These are phyloP conservation scores for Aphidius ervi DNA, from an alignment of 1,140 invertebrate genomes.

Conservation along the genomic window DNA sequence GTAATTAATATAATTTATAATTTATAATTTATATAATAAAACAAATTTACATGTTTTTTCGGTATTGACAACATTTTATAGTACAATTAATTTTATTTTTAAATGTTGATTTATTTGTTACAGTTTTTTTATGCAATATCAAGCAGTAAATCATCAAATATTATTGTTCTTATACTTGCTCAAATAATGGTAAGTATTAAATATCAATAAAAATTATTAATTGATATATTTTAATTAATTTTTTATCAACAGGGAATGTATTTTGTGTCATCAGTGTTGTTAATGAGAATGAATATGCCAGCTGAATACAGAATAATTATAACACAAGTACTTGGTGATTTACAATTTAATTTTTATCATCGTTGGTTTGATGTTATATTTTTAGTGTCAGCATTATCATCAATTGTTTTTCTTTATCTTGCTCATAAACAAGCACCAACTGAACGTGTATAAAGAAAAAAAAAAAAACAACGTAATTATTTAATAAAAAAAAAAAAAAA, in stretches of 20 bases:
- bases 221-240: neutral
- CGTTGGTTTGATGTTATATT: slow-evolving; percentile 99
- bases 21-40: slow-evolving; percentile 3
- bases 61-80: neutral
- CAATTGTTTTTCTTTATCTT: slow-evolving; percentile 92
- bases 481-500: slow-evolving; percentile 2
- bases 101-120: slow-evolving; percentile 33
- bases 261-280: slow-evolving; percentile 94
- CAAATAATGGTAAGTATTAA: slow-evolving; percentile 87
- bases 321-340: slow-evolving; percentile 93
- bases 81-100: slow-evolving; percentile 18
- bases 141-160: slow-evolving; percentile 98
- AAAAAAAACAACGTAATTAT: slow-evolving; percentile 19
- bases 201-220: neutral
- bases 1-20: slow-evolving; percentile 51
- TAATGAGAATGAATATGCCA: slow-evolving; percentile 99
- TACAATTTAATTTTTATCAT: slow-evolving; percentile 99
- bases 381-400: slow-evolving; percentile 91
- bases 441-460: slow-evolving; percentile 42
- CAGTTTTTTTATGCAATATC: slow-evolving; percentile 99
- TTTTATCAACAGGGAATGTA: slow-evolving; percentile 84
- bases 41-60: neutral
- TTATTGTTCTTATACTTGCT: slow-evolving; percentile 93
- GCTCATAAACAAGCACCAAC: slow-evolving; percentile 79
- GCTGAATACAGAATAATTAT: slow-evolving; percentile 95